Conservation (phyloP, 2,113 vertebrate genomes). For the Mus spicilegus region DNA sequence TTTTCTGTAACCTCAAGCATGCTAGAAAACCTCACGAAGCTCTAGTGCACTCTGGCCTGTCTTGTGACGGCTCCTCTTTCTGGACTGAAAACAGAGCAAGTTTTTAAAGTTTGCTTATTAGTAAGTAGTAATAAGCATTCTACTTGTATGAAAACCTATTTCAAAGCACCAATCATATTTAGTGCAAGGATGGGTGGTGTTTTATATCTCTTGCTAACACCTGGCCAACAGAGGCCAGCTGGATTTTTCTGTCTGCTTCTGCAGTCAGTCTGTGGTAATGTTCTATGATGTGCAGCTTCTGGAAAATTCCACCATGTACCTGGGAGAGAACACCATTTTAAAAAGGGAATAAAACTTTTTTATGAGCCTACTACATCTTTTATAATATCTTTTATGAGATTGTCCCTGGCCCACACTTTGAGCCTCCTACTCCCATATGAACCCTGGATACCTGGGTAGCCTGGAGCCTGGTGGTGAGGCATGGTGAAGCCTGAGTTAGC, state of each 20-base stretch:
- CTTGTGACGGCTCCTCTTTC: background rate
- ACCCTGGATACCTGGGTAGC: rapidly evolving
- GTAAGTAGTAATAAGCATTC: background rate
- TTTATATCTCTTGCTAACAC: background rate
- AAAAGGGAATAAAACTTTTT: background rate
- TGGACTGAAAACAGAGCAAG: background rate
- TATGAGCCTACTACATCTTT: background rate
- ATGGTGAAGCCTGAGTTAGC: rapidly evolving
- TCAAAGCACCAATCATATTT: background rate
- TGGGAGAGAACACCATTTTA: background rate
- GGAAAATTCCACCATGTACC: background rate
- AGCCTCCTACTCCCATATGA: background rate
- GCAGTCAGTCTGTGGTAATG: background rate
- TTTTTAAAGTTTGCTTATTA: background rate
- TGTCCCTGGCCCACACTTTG: background rate
- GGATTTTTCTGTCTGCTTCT: background rate
- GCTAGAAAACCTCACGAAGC: background rate
- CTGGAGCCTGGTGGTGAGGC: background rate
- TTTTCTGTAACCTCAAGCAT: background rate
- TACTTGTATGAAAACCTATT: background rate
- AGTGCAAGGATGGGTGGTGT: background rate
- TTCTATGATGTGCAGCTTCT: background rate
- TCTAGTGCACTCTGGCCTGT: background rate
- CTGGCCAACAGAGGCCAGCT: background rate
- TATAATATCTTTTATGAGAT: background rate